phyloP scores from a whole-genome alignment of 53 echinoderm and acorn worm genomes.

The Astropecten irregularis region DNA sequence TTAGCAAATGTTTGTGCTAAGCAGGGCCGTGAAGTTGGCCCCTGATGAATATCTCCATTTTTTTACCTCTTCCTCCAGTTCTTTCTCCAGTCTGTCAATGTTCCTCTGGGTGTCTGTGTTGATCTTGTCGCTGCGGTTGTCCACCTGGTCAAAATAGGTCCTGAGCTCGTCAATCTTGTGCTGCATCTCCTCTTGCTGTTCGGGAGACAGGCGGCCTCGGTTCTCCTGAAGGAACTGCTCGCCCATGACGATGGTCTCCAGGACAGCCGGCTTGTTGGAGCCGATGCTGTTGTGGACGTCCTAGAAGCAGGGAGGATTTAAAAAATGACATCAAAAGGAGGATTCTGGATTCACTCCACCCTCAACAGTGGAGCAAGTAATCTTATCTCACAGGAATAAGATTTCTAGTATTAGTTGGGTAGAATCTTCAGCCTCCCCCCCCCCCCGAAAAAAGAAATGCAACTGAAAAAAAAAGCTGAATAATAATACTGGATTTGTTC shows the following conservation, averaged over 20 bases:
- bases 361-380: too few relatives aligned
- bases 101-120: conserved; percentile 72
- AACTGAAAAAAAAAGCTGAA: too few relatives aligned
- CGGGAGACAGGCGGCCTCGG: conserved; percentile 70
- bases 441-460: too few relatives aligned
- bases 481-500: too few relatives aligned
- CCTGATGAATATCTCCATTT: too few relatives aligned
- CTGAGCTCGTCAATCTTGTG: conserved; percentile 85
- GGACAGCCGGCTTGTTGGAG: conserved; percentile 90
- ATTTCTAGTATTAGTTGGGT: too few relatives aligned
- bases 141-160: conserved; percentile 82
- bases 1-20: too few relatives aligned
- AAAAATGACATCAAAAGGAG: too few relatives aligned
- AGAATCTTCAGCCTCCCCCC: too few relatives aligned
- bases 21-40: too few relatives aligned
- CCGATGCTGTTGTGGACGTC: conserved; percentile 84
- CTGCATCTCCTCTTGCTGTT: conserved; percentile 87
- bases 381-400: too few relatives aligned
- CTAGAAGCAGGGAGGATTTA: conserved; percentile 21
- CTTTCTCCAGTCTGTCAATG: conserved; percentile 83
- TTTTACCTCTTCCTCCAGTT: conserved; percentile 81
- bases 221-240: conserved; percentile 98
- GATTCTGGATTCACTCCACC: too few relatives aligned
- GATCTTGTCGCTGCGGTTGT: conserved; percentile 73
- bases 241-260: conserved; percentile 91